phyloP scores from a whole-genome alignment of 2,888 invertebrate species.

The Hybos culiciformis region DNA sequence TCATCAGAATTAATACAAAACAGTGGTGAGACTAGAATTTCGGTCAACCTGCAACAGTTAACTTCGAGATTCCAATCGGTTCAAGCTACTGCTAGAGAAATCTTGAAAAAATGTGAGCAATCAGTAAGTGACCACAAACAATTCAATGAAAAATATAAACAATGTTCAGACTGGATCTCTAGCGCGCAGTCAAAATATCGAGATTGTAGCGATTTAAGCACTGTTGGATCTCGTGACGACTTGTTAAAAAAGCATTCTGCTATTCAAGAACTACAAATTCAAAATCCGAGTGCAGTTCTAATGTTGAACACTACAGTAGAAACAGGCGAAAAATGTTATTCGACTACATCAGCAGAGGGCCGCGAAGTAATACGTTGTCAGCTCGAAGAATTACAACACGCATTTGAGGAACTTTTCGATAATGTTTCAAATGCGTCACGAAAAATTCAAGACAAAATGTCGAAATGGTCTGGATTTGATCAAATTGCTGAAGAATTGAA shows the following conservation, averaged over 20 bases:
- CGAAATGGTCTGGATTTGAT: constrained; percentile 82
- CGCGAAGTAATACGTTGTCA: constrained; percentile 72
- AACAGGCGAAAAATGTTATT: constrained; percentile 73
- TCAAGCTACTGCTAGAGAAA: constrained; percentile 76
- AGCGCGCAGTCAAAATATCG: constrained; percentile 60
- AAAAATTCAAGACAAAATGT: constrained; percentile 68
- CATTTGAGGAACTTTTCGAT: constrained; percentile 69
- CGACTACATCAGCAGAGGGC: constrained; percentile 75
- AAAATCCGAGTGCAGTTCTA: constrained; percentile 59
- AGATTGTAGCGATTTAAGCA: constrained; percentile 47
- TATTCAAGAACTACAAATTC: constrained; percentile 57
- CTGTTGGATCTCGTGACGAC: constrained; percentile 52
- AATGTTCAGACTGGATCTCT: constrained; percentile 68
- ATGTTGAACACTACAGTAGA: constrained; percentile 75
- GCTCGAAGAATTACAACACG: constrained; percentile 68
- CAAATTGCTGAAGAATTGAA: constrained; percentile 67
- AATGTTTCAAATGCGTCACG: constrained; percentile 62
- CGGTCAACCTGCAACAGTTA: constrained; percentile 78
- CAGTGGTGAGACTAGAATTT: constrained; percentile 74
- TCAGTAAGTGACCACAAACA: constrained; percentile 66
- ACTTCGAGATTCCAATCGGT: constrained; percentile 81
- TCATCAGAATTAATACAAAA: constrained; percentile 73
- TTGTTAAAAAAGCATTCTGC: constrained; percentile 54
- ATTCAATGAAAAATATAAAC: constrained; percentile 70
- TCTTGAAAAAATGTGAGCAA: constrained; percentile 84